Percentiles rank a stretch among this genome's conserved stretches.
Conservation (phyloP, 2,113 vertebrate genomes). For the Petrocephalus microphthalmus region DNA sequence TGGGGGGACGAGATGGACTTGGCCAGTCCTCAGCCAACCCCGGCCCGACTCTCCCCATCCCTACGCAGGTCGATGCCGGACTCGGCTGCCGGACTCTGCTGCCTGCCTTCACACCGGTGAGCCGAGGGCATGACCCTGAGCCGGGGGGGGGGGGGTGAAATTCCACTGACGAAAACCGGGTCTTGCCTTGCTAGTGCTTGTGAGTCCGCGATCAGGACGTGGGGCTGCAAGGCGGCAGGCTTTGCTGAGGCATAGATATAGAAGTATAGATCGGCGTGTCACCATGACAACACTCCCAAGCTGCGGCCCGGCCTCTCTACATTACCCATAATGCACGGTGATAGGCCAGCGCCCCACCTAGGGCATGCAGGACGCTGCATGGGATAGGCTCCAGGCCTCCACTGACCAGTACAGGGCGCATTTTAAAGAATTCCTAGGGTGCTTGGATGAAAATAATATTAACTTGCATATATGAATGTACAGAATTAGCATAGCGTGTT, state of each 20-base stretch:
- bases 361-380: not conserved
- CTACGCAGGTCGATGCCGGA: not conserved
- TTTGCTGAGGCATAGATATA: not conserved
- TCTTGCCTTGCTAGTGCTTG: not conserved
- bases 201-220: not conserved
- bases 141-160: not conserved
- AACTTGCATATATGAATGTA: not conserved
- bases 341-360: not conserved
- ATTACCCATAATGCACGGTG: not conserved
- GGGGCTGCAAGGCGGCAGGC: not conserved
- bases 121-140: not conserved
- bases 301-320: not conserved
- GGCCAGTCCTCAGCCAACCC: constrained; percentile 17
- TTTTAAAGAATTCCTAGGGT: not conserved
- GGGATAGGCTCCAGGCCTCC: not conserved
- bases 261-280: not conserved
- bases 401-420: not conserved
- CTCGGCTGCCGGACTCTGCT: not conserved
- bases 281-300: not conserved
- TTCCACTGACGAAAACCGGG: not conserved
- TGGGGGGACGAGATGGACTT: no score
- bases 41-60: not conserved
- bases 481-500: not conserved
- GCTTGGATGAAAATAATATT: not conserved
- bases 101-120: not conserved